phyloP scores from a whole-genome alignment of 2,113 vertebrate species.

The Gallinago media region DNA sequence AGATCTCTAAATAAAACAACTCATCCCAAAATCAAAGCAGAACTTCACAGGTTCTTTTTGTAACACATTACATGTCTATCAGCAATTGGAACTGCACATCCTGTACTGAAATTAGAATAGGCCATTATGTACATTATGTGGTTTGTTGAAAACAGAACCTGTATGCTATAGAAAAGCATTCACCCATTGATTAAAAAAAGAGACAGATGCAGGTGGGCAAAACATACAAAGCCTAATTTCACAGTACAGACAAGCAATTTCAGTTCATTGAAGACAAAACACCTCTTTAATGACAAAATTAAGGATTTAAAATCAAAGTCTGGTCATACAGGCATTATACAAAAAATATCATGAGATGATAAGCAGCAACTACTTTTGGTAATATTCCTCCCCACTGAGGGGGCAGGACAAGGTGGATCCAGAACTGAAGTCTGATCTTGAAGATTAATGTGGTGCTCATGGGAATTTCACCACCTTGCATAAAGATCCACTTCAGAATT shows the following conservation, averaged over 20 bases:
- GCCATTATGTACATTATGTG: slow-evolving; percentile 18
- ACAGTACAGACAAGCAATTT: slow-evolving; percentile 49
- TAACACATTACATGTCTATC: not conserved
- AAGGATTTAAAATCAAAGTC: slow-evolving; percentile 13
- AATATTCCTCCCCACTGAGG: not conserved
- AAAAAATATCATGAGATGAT: not conserved
- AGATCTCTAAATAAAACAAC: not conserved
- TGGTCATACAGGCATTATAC: not conserved
- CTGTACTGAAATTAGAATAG: slow-evolving; percentile 3
- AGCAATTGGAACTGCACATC: not conserved
- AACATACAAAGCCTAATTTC: slow-evolving; percentile 28
- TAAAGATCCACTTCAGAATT: not conserved
- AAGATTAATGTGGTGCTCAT: not conserved
- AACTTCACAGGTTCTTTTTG: not conserved
- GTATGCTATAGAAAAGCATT: slow-evolving; percentile 33
- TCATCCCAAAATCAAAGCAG: not conserved
- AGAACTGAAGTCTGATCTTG: not conserved
- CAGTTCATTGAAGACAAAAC: slow-evolving; percentile 32
- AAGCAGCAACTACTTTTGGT: not conserved
- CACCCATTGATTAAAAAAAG: slow-evolving; percentile 32
- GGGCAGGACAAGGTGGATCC: not conserved
- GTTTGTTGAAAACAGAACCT: slow-evolving; percentile 41
- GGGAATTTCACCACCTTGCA: not conserved
- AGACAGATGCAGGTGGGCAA: slow-evolving; percentile 49
- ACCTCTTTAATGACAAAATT: slow-evolving; percentile 57